phyloP scores from a whole-genome alignment of 2,113 vertebrate species.

The Tauraco erythrolophus region DNA sequence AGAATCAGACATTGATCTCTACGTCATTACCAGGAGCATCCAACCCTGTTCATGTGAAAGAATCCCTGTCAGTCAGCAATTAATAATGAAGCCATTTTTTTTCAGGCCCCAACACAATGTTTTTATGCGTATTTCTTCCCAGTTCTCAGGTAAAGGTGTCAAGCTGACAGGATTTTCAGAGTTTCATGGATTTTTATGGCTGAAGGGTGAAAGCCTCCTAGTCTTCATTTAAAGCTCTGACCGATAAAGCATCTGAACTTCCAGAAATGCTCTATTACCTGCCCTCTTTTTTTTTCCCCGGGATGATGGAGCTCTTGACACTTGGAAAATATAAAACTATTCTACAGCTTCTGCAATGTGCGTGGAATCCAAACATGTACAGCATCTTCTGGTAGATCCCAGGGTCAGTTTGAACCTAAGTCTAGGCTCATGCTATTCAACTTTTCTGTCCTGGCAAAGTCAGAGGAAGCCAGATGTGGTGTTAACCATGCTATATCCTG shows the following conservation, averaged over 20 bases:
- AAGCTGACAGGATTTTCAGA: background rate
- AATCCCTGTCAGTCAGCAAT: background rate
- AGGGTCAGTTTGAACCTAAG: background rate
- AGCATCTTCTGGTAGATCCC: background rate
- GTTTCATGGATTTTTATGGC: background rate
- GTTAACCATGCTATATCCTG: background rate
- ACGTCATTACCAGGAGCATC: background rate
- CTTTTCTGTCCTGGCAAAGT: background rate
- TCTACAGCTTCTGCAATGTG: background rate
- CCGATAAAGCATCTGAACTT: background rate
- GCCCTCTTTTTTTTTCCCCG: background rate
- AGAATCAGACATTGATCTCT: background rate
- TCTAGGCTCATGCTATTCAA: background rate
- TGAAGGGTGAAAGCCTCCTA: background rate
- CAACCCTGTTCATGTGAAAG: background rate
- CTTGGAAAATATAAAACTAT: background rate
- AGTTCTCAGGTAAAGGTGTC: background rate
- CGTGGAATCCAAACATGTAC: background rate
- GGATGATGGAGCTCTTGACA: background rate
- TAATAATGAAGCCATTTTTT: background rate
- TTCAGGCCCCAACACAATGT: fast-evolving
- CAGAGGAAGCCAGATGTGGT: background rate
- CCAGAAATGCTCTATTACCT: background rate
- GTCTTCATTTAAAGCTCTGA: background rate
- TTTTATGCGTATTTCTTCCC: background rate